Evolutionary conservation across 2,888 invertebrate genomes (phyloP), one percentile per base, ranked within the genome.

Genomic region (Proisotoma minuta): DNA sequence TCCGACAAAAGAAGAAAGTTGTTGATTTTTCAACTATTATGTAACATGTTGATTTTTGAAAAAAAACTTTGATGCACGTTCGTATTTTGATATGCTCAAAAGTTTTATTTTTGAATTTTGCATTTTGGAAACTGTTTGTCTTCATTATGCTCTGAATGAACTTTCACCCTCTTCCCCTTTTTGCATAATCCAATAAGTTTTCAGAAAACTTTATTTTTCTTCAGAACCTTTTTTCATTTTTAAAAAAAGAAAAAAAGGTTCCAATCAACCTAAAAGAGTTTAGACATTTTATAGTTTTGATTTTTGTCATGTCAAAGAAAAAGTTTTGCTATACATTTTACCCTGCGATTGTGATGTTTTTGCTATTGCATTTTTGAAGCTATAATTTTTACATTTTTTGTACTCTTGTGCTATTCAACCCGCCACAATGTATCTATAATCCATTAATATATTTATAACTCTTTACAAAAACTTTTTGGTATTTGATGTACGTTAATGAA

Each of bases 361-460:
- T 34, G 53, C 39, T 54, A 54, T 20, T 54, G 53, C 53, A 54
- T 54, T 54, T 54, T 54, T 54, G 53, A 34, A 5, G 53, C 53
- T 20, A 29, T 34, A 4, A 39, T 54, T 54, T 54, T 54, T 20
- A 29, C 43, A 43, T 18, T 18, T n/a, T 43, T 43, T 43, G 15
- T n/a, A 43, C 15, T n/a, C 43, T 43, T 43, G 15, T n/a, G 20
- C 15, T n/a, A 15, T 43, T 43, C 18, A 43, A 43, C 43, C 5
- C 43, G 43, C 18, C 43, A 43, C 43, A 43, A 43, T 15, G 18
- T 20, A 10, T 34, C n/a, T n/a, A n/a, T n/a, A n/a, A n/a, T n/a
- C n/a, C n/a, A n/a, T n/a, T n/a, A n/a, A n/a, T n/a, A n/a, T n/a
- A n/a, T n/a, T n/a, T n/a, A n/a, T n/a, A n/a, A n/a, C n/a, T n/a